phyloP scores from a whole-genome alignment of 2,888 invertebrate species.

The Rhagophthalmus giganteus region DNA sequence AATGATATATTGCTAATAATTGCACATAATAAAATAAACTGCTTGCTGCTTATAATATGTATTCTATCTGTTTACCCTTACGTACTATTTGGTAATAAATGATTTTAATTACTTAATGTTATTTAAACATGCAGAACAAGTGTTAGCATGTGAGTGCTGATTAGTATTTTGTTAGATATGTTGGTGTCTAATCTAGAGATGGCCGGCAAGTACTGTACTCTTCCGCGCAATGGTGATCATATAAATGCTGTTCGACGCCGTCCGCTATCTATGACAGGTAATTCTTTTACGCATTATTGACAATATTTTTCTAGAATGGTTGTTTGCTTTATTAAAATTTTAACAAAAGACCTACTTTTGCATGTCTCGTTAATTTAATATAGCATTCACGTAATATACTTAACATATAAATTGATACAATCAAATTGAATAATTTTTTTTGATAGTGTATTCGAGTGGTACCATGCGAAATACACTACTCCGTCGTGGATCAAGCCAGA shows the following conservation, averaged over 20 bases:
- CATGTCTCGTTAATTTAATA: too few species aligned
- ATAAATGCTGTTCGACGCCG: constrained; percentile 58
- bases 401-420: too few species aligned
- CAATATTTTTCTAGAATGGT: background rate
- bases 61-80: too few species aligned
- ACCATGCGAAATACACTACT: constrained; percentile 55
- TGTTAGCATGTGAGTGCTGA: constrained; percentile 45
- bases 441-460: constrained; percentile 45
- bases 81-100: too few species aligned
- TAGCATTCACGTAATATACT: too few species aligned
- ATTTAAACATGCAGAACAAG: constrained; percentile 13
- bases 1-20: too few species aligned
- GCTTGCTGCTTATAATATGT: too few species aligned
- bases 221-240: constrained; percentile 59
- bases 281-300: constrained; percentile 24
- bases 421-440: too few species aligned
- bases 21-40: too few species aligned
- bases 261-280: constrained; percentile 66
- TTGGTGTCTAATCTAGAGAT: constrained; percentile 56
- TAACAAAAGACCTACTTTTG: too few species aligned
- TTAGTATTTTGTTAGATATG: constrained; percentile 51
- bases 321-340: background rate
- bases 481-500: constrained; percentile 64
- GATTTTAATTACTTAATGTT: background rate
- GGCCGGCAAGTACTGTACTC: constrained; percentile 61